Base-by-base conservation (phyloP, 2,113 vertebrate species). In the Dendropsophus ebraccatus region DNA sequence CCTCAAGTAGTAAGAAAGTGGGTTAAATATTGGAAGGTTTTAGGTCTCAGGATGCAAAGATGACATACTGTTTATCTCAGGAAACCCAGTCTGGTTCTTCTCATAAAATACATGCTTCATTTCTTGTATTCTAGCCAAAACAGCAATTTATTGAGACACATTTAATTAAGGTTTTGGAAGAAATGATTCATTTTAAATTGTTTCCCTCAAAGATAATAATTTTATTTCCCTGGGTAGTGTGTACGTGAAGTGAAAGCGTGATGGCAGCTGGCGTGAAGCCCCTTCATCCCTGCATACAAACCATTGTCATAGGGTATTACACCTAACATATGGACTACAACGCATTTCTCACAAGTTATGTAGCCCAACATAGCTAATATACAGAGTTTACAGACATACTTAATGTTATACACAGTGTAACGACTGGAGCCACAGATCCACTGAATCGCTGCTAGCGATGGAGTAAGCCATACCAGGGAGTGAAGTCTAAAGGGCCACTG, bases 151-250 rank as follows among this genome's bases (percentile, higher is more conserved):
- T 65, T 47, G n/a, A 81, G 32, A 45, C 78, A 65, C 78, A 81
- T 81, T 81, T 81, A 81, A 81, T 81, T 62, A 81, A 81, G 35
- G 78, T 81, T 47, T 62, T 81, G 78, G 78, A 81, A 81, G 35
- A 81, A 81, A 54, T 81, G 37, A 81, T 45, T 81, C 56, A 65
- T 47, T 65, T 81, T 28, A 81, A 80, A 62, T 28, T 13, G n/a
- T 65, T 60, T 62, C 21, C 35, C n/a, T 81, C 52, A 62, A 47
- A 65, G 78, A 81, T 81, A 81, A 81, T 81, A 47, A 81, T 81
- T 81, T 65, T 17, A 81, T 65, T 81, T 58, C 78, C 23, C 56
- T 47, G 52, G 21, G 32, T 65, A 17, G 41, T 11, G 37, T 12
- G 21, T 14, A 80, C 58, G 56, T 81, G 78, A 80, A 14, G 23